These are phyloP conservation scores for Butorides virescens DNA, from an alignment of 2,113 vertebrate genomes.

Conservation along the genomic window DNA sequence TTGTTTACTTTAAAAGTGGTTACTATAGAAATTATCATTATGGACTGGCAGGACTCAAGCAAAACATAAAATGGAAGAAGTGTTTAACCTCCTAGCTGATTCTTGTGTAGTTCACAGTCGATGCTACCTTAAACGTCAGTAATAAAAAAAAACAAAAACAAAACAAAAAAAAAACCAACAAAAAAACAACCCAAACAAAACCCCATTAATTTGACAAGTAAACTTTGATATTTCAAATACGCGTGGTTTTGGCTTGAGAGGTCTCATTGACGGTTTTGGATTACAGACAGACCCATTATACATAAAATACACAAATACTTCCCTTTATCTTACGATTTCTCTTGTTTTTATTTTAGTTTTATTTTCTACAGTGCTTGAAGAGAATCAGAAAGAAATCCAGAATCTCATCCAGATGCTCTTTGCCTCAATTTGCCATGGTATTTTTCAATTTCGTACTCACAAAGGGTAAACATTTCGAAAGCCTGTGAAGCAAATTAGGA, in stretches of 20 bases:
- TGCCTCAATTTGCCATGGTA: background rate
- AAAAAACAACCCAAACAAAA: background rate
- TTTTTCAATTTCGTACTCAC: background rate
- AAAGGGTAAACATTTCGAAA: background rate
- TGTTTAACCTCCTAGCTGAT: background rate
- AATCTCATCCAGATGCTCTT: background rate
- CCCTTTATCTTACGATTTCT: background rate
- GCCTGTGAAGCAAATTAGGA: background rate
- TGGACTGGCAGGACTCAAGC: background rate
- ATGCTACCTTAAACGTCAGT: background rate
- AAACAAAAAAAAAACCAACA: background rate
- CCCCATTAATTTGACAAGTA: background rate
- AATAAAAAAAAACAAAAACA: background rate
- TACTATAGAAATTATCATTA: constrained; percentile 46
- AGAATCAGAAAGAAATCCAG: background rate
- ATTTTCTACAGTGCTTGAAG: background rate
- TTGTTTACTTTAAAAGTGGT: constrained; percentile 36
- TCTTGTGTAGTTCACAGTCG: background rate
- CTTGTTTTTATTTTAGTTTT: background rate
- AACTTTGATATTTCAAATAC: background rate
- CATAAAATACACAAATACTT: background rate
- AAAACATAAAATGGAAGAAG: background rate
- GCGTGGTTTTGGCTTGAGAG: background rate
- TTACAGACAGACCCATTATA: background rate
- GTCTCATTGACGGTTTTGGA: background rate